Evolutionary conservation across 2,113 vertebrate species (phyloP).

Genomic region (Aegithalos caudatus): DNA sequence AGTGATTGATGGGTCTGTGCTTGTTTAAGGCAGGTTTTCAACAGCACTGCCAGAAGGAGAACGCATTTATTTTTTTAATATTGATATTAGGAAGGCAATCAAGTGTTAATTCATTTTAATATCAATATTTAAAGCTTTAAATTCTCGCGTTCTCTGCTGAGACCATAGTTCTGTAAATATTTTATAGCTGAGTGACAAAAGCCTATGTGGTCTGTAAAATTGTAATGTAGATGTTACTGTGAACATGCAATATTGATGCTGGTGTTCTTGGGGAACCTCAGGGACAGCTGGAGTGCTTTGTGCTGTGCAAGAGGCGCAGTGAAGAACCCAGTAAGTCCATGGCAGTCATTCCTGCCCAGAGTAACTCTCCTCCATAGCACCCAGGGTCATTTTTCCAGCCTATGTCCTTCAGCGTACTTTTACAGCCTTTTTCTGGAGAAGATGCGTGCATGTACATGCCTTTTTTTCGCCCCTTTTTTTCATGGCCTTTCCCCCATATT

Average conservation of each 20-base stretch:
- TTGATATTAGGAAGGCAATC: neutral
- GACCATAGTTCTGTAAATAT: neutral
- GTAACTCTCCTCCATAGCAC: neutral
- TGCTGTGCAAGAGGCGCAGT: neutral
- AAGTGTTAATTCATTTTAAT: neutral
- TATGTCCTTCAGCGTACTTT: neutral
- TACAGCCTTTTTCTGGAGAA: neutral
- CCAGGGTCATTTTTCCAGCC: neutral
- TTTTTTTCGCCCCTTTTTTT: fast-evolving
- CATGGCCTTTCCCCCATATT: fast-evolving
- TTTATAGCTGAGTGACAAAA: neutral
- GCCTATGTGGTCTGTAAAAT: neutral
- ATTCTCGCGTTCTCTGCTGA: neutral
- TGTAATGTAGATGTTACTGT: neutral
- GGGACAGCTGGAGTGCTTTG: neutral
- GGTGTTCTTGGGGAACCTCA: neutral
- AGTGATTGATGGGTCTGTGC: neutral
- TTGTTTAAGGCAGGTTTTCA: neutral
- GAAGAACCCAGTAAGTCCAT: neutral
- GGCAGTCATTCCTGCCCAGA: neutral
- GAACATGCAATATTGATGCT: neutral
- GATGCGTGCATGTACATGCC: neutral
- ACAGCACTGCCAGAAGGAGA: neutral
- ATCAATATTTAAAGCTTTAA: slow-evolving; percentile 26
- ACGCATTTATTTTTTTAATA: neutral